A percentile compares a stretch with the other conserved stretches of the same genome.
Conservation (phyloP, 35 echinoderm and acorn worm genomes). For the Strongylocentrotus purpuratus region DNA sequence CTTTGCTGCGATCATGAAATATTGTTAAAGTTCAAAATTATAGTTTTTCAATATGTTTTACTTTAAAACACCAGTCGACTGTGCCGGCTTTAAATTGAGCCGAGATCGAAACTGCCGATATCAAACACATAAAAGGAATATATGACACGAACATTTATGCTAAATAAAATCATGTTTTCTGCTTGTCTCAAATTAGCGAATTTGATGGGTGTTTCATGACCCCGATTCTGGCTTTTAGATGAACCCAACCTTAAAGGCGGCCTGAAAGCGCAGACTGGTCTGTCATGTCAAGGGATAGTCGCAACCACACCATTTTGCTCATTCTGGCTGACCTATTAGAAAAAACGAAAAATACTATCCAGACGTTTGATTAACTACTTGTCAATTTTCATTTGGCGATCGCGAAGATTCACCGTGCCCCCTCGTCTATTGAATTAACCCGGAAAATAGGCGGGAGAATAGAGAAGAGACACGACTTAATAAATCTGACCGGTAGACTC, state of each 20-base stretch:
- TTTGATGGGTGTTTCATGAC: too few relatives aligned
- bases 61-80: too few relatives aligned
- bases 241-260: background rate
- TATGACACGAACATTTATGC: too few relatives aligned
- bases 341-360: background rate
- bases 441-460: background rate
- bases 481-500: background rate
- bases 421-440: background rate
- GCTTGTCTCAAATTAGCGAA: too few relatives aligned
- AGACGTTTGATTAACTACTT: background rate
- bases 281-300: background rate
- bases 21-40: too few relatives aligned
- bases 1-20: too few relatives aligned
- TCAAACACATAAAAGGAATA: too few relatives aligned
- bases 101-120: too few relatives aligned
- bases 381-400: background rate
- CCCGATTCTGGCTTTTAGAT: too few relatives aligned
- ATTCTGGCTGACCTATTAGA: background rate
- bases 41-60: too few relatives aligned
- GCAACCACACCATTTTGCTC: background rate
- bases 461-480: background rate
- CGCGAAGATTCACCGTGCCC: background rate
- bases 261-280: background rate
- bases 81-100: too few relatives aligned
- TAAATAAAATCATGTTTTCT: too few relatives aligned